Conservation (phyloP, 2,113 vertebrate species). For the Poeciliopsis prolifica region DNA sequence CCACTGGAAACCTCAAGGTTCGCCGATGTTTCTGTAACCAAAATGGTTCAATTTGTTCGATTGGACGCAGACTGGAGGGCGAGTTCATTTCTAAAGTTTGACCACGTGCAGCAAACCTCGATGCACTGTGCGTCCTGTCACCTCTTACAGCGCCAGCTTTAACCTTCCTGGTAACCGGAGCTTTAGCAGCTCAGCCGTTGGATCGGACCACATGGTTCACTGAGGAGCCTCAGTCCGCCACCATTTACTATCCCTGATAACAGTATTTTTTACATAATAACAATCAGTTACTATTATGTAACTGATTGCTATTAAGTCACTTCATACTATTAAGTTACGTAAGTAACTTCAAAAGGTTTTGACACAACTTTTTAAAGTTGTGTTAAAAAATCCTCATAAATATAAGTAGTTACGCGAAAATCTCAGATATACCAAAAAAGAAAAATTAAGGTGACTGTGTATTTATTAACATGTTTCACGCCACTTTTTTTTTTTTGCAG, state of each 20-base stretch:
- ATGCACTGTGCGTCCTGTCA: not conserved
- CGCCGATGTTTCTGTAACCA: too few species aligned
- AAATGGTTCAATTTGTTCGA: not conserved
- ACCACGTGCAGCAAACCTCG: too few species aligned
- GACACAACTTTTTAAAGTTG: too few species aligned
- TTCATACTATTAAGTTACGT: too few species aligned
- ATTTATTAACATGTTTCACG: too few species aligned
- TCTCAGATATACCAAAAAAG: too few species aligned
- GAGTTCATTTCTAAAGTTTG: not conserved
- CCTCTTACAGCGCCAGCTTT: not conserved
- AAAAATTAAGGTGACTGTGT: too few species aligned
- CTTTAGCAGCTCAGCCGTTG: not conserved
- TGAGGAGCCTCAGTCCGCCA: not conserved
- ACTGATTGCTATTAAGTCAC: too few species aligned
- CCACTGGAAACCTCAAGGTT: not conserved
- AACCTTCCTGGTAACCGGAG: not conserved
- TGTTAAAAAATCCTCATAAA: not conserved
- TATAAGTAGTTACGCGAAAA: too few species aligned
- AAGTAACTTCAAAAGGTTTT: too few species aligned
- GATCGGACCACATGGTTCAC: not conserved
- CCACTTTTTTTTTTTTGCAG: too few species aligned
- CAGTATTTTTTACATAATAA: not conserved
- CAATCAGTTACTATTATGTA: too few species aligned
- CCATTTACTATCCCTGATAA: not conserved
- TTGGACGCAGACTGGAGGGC: not conserved